A percentile compares a stretch with the other conserved stretches of the same genome.
phyloP scores from a whole-genome alignment of 2,113 vertebrate species.

The Chroicocephalus ridibundus region DNA sequence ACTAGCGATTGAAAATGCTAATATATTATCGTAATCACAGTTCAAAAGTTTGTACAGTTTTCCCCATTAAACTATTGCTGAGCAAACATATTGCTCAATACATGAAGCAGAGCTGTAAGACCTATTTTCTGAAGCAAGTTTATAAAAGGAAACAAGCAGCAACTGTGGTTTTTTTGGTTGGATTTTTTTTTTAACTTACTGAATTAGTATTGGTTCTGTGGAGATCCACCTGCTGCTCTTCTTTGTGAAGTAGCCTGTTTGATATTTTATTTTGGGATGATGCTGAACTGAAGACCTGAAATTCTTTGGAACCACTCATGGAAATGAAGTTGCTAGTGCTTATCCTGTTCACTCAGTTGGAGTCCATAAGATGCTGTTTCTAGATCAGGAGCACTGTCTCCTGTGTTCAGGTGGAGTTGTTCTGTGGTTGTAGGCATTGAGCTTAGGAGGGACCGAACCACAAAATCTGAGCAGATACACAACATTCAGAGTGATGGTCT shows the following conservation, averaged over 20 bases:
- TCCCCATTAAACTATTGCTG: not conserved
- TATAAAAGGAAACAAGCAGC: not conserved
- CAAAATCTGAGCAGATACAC: not conserved
- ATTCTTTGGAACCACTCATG: not conserved
- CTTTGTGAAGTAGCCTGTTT: not conserved
- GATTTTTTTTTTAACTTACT: not conserved
- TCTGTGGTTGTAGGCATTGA: not conserved
- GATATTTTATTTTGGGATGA: not conserved
- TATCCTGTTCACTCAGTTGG: not conserved
- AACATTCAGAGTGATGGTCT: not conserved
- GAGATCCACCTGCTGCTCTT: not conserved
- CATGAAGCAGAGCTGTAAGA: not conserved
- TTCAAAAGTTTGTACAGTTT: not conserved
- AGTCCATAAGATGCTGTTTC: not conserved
- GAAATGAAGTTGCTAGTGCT: not conserved
- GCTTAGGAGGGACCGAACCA: not conserved
- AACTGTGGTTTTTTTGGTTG: accelerated
- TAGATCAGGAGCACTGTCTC: not conserved
- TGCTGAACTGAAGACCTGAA: not conserved
- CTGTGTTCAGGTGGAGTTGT: not conserved
- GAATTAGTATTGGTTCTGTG: not conserved
- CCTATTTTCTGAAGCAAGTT: not conserved
- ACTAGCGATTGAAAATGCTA: not conserved
- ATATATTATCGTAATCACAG: not conserved
- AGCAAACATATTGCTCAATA: not conserved